A percentile compares a stretch with the other conserved stretches of the same genome.
These are phyloP conservation scores for Peromyscus melanophrys DNA, from an alignment of 2,797 vertebrate species.

Conservation along the genomic window DNA sequence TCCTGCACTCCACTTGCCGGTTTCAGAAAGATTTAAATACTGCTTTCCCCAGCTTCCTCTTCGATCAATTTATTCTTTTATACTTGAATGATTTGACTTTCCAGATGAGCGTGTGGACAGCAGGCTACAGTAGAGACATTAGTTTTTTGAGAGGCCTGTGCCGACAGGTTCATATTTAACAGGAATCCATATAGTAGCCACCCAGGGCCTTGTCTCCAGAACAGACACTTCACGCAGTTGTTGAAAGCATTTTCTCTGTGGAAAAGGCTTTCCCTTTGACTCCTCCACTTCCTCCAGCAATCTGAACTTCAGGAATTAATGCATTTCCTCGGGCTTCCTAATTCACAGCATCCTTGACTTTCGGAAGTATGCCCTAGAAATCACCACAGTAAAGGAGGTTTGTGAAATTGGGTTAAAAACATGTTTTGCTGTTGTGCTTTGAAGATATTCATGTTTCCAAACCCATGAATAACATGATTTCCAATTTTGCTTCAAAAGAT, in stretches of 20 bases:
- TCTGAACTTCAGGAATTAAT: neutral
- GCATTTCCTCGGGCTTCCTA: neutral
- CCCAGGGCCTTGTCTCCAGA: neutral
- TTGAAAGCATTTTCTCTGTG: neutral
- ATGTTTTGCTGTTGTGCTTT: neutral
- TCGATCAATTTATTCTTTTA: neutral
- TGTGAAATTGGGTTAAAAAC: neutral
- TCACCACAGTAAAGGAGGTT: neutral
- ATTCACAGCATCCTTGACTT: neutral
- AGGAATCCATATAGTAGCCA: neutral
- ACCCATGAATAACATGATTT: neutral
- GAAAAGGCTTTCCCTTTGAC: neutral
- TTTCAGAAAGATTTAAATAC: neutral
- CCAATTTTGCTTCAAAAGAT: conserved; percentile 10
- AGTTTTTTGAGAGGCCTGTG: conserved; percentile 20
- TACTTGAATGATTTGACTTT: conserved; percentile 23
- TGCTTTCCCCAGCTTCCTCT: neutral
- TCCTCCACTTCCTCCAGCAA: neutral
- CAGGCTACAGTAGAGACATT: neutral
- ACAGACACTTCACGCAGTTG: neutral
- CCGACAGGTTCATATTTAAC: conserved; percentile 21
- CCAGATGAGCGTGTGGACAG: neutral
- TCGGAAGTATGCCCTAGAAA: neutral
- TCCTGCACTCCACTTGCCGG: neutral
- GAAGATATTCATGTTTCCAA: neutral